A percentile compares a stretch with the other conserved stretches of the same genome.
phyloP scores from a whole-genome alignment of 2,797 vertebrate species.

The Naso thynnoides region DNA sequence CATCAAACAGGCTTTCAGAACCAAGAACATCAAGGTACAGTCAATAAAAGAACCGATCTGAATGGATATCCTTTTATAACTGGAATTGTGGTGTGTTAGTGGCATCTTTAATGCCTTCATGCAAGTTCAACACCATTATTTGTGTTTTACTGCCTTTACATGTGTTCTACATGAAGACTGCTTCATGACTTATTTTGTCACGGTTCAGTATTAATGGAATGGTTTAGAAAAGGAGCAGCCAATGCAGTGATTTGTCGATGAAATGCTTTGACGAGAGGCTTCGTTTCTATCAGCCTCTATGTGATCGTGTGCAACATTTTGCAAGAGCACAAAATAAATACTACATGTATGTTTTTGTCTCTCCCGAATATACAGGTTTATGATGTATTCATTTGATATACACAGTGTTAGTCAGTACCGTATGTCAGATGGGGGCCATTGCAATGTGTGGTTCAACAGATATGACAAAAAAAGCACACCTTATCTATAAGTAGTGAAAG shows the following conservation, averaged over 20 bases:
- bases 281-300: slow-evolving; percentile 24
- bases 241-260: slow-evolving; percentile 39
- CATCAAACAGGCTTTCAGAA: slow-evolving; percentile 58
- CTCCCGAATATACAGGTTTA: slow-evolving; percentile 47
- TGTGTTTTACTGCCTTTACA: slow-evolving; percentile 45
- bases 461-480: slow-evolving; percentile 59
- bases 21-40: slow-evolving; percentile 50
- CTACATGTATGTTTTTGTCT: slow-evolving; percentile 54
- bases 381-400: slow-evolving; percentile 53
- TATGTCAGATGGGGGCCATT: slow-evolving; percentile 49
- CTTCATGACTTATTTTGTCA: slow-evolving; percentile 23
- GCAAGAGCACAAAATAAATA: slow-evolving; percentile 77
- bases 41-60: slow-evolving; percentile 41
- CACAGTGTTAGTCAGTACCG: slow-evolving; percentile 69
- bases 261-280: slow-evolving; percentile 54
- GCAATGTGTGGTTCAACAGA: slow-evolving; percentile 47
- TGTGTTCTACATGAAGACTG: slow-evolving; percentile 36
- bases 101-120: slow-evolving; percentile 60
- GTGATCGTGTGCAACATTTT: slow-evolving; percentile 78
- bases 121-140: slow-evolving; percentile 62
- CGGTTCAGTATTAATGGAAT: slow-evolving; percentile 71
- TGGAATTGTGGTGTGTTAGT: slow-evolving; percentile 50
- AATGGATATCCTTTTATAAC: slow-evolving; percentile 50
- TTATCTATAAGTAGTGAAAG: slow-evolving; percentile 51
- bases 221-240: slow-evolving; percentile 63